These are phyloP conservation scores for Protodeltote pygarga DNA, from an alignment of 2,888 invertebrate species.

Conservation along the genomic window DNA sequence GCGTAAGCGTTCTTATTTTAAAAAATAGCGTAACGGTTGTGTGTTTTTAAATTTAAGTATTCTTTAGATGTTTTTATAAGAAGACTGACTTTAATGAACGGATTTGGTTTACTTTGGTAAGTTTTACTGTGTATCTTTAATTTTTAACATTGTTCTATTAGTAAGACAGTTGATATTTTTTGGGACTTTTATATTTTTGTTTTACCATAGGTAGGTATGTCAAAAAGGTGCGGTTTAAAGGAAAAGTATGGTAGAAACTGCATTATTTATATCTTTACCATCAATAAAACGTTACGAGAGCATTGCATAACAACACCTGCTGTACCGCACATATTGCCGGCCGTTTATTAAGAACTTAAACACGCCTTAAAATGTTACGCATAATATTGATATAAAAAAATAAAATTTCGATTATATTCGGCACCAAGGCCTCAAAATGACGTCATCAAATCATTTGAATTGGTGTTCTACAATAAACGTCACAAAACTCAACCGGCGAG, in stretches of 20 bases:
- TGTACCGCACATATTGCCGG: slow-evolving; percentile 33
- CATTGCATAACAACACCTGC: slow-evolving; percentile 38
- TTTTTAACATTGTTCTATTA: slow-evolving; percentile 2
- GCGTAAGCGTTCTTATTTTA: slow-evolving; percentile 59
- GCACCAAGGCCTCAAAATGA: slow-evolving; percentile 37
- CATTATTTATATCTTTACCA: slow-evolving; percentile 18
- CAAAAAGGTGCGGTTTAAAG: slow-evolving; percentile 6
- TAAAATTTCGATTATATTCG: slow-evolving; percentile 17
- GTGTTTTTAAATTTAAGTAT: slow-evolving; percentile 54
- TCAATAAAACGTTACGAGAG: slow-evolving; percentile 21
- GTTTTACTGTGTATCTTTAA: slow-evolving; percentile 44
- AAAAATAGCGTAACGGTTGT: slow-evolving; percentile 59
- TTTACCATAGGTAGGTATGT: slow-evolving; percentile 27
- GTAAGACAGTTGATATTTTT: slow-evolving; percentile 1
- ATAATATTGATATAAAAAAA: slow-evolving; percentile 15
- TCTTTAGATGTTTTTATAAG: slow-evolving; percentile 39
- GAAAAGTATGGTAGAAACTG: neutral
- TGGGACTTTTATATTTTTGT: slow-evolving; percentile 10
- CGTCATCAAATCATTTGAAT: slow-evolving; percentile 49
- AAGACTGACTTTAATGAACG: slow-evolving; percentile 79
- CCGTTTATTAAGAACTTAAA: slow-evolving; percentile 23
- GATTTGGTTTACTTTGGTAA: slow-evolving; percentile 85
- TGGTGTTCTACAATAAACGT: slow-evolving; percentile 46
- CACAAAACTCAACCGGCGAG: slow-evolving; percentile 47
- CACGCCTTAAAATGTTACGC: slow-evolving; percentile 23